Evolutionary conservation across 2,113 vertebrate genomes (phyloP), one percentile per base, ranked within the genome.

Genomic region (Deroptyus accipitrinus): DNA sequence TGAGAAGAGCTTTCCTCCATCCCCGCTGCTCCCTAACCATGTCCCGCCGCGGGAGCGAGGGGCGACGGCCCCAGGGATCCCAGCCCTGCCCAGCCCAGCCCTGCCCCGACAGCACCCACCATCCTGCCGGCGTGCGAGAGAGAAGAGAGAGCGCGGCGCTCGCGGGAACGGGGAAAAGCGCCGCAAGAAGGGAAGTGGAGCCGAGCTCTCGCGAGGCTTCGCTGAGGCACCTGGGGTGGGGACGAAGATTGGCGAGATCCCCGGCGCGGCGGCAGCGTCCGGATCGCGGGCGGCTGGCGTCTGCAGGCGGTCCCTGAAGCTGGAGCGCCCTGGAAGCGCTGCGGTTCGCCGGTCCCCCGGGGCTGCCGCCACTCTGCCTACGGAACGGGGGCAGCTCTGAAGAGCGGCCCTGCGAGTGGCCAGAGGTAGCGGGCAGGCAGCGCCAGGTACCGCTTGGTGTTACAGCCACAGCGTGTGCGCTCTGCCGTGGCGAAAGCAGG

Each of bases 271-370:
- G 7, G 28, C 4, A 17, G 30, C 17, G 17, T 12, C 7, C 8
- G 18, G 4, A 1, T 4, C 13, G 3, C 10, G 7, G 6, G 10
- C 2, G 31, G 19, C 8, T 13, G 14, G 12, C 2, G 19, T 2
- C 5, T 4, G 37, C 22, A 3, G 12, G 5, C 9, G 23, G 4
- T 3, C 4, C 9, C 39, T 8, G n/a, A 20, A 30, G 28, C 7
- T 1, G 17, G 13, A 9, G 4, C 3, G 1, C 51, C 0, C 4
- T 18, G 13, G 10, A 12, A 4, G 23, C 30, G 13, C 12, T 13
- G 57, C 41, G 8, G 55, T 9, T n/a, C 19, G 31, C 20, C 46
- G 8, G 27, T 7, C 62, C 14, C 24, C 35, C 8, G 13, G 55
- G 33, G 55, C 33, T 59, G 33, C 33, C 33, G 33, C 33, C 9